These are phyloP conservation scores for Osmerus mordax DNA, from an alignment of 2,113 vertebrate genomes.

Conservation along the genomic window DNA sequence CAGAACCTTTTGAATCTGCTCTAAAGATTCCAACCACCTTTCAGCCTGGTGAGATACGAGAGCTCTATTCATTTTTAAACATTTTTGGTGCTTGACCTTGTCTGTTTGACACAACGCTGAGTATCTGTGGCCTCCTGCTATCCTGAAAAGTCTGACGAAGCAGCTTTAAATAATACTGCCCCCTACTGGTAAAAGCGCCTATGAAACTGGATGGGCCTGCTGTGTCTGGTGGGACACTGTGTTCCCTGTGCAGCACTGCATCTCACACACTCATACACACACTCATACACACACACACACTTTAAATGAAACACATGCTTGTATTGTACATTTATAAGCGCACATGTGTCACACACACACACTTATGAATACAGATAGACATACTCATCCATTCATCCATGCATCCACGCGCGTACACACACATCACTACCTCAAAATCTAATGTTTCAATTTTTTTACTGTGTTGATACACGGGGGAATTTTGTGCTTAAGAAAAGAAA, in stretches of 20 bases:
- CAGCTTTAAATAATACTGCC: conserved; percentile 64
- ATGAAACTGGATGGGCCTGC: conserved; percentile 10
- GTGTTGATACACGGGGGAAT: too few species aligned
- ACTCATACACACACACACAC: too few species aligned
- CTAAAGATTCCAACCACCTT: not conserved
- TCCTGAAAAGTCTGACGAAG: not conserved
- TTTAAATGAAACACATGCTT: too few species aligned
- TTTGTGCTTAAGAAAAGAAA: conserved; percentile 2
- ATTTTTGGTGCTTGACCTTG: conserved; percentile 63
- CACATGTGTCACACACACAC: too few species aligned
- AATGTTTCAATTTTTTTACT: too few species aligned
- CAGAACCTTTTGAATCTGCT: not conserved
- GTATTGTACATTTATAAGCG: too few species aligned
- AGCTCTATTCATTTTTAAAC: conserved; percentile 65
- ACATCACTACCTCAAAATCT: too few species aligned
- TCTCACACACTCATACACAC: too few species aligned
- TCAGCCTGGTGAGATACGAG: not conserved
- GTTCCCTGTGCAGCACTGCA: conserved; percentile 14
- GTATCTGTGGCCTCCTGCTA: not conserved
- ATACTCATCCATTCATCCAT: too few species aligned
- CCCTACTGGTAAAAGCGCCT: conserved; percentile 52
- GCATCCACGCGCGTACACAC: too few species aligned
- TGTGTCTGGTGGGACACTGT: conserved; percentile 26
- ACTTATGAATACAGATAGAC: too few species aligned
- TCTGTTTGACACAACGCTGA: conserved; percentile 57